Percentiles rank a stretch among this genome's conserved stretches.
Evolutionary conservation across 2,888 invertebrate species (phyloP).

Genomic region (Yponomeuta plumbellus): DNA sequence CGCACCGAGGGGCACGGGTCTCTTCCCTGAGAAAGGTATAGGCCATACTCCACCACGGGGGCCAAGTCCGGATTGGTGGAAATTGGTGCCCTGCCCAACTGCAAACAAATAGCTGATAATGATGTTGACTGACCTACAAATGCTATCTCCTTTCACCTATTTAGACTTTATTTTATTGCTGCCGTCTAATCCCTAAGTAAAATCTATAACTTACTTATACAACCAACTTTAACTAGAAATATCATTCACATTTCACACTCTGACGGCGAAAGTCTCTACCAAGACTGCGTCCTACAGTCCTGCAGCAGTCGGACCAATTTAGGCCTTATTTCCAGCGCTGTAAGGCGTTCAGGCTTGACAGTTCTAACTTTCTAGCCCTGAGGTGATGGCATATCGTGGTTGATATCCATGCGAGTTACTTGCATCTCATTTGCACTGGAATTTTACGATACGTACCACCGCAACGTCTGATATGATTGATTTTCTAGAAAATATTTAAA

Average conservation of each 20-base stretch:
- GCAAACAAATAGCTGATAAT: no score
- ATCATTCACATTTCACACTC: neutral
- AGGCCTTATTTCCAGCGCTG: neutral
- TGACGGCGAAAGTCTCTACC: slow-evolving; percentile 1
- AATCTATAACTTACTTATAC: slow-evolving; percentile 1
- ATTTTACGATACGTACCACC: neutral
- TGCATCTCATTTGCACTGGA: slow-evolving; percentile 3
- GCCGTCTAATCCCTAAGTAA: neutral
- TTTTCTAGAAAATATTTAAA: no score
- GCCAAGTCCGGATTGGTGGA: no score
- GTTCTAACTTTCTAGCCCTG: slow-evolving; percentile 5
- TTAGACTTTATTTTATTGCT: neutral
- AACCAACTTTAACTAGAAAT: slow-evolving; percentile 6
- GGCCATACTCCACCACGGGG: no score
- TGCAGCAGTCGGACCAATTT: neutral
- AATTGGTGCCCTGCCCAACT: no score
- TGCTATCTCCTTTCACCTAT: neutral
- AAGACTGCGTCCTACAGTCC: neutral
- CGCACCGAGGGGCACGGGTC: no score
- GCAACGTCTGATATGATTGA: neutral
- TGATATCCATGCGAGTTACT: neutral
- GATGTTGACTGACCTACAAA: no score
- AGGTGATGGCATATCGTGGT: neutral
- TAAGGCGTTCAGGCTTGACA: neutral
- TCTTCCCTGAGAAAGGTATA: no score